phyloP scores from a whole-genome alignment of 37 sponge, comb jelly and placozoan species.

The Crambe crambe region DNA sequence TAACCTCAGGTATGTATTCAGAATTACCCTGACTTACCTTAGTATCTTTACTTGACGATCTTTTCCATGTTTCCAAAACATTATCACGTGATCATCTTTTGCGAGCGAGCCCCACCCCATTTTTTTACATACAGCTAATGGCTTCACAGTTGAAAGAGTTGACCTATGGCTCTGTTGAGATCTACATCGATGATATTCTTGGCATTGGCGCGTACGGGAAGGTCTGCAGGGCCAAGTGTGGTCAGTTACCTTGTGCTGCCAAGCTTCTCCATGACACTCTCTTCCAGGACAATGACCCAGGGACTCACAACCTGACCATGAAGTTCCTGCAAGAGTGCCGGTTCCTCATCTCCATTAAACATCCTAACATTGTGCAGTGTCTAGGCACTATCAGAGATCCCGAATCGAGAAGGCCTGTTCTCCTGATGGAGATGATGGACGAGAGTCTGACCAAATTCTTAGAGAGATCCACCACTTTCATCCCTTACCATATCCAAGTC shows the following conservation, averaged over 20 bases:
- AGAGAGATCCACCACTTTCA: not conserved
- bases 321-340: constrained; percentile 15
- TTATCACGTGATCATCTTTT: no score
- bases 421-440: constrained; percentile 33
- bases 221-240: constrained; percentile 21
- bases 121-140: no score
- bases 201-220: constrained; percentile 25
- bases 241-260: constrained; percentile 9
- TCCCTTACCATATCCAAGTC: constrained; percentile 13
- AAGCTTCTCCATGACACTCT: constrained; percentile 11
- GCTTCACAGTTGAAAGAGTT: not conserved
- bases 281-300: not conserved
- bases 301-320: not conserved
- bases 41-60: no score
- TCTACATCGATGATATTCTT: not conserved
- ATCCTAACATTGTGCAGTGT: constrained; percentile 22
- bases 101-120: no score
- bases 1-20: no score
- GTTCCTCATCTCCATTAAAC: not conserved
- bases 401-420: not conserved
- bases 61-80: no score
- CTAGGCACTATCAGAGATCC: not conserved
- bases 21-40: no score
- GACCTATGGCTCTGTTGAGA: constrained; percentile 13
- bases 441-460: constrained; percentile 14